Conservation (phyloP, 1,140 invertebrate species). For the Pseudachorutes palmiensis region DNA sequence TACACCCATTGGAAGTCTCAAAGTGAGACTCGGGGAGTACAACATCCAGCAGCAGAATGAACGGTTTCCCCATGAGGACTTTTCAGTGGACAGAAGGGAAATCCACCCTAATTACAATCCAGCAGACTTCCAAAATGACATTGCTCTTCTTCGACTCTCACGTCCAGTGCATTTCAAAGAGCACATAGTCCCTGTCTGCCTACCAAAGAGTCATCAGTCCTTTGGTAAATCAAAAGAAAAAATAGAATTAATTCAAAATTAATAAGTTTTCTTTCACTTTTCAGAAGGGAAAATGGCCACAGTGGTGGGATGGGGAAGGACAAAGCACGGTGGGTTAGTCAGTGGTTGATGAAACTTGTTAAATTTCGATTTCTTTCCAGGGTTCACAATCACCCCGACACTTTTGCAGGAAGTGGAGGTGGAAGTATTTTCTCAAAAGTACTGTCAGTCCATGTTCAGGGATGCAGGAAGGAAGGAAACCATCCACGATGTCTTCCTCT, state of each 20-base stretch:
- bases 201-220: constrained; percentile 64
- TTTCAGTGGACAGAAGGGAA: constrained; percentile 75
- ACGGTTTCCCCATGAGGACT: constrained; percentile 75
- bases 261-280: no score
- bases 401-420: constrained; percentile 60
- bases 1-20: constrained; percentile 72
- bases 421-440: constrained; percentile 81
- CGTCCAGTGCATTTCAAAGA: constrained; percentile 63
- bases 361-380: constrained; percentile 30
- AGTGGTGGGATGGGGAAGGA: constrained; percentile 56
- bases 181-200: constrained; percentile 77
- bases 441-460: constrained; percentile 83
- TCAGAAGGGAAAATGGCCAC: constrained; percentile 14
- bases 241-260: no score
- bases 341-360: background rate
- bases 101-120: constrained; percentile 78
- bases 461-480: constrained; percentile 78
- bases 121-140: constrained; percentile 78
- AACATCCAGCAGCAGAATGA: constrained; percentile 76
- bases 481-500: constrained; percentile 87
- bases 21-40: constrained; percentile 82
- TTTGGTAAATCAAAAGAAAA: constrained; percentile 70
- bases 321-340: constrained; percentile 58
- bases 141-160: constrained; percentile 72
- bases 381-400: constrained; percentile 44